Evolutionary conservation across 2,888 invertebrate species (phyloP).

Genomic region (Neria commutata): DNA sequence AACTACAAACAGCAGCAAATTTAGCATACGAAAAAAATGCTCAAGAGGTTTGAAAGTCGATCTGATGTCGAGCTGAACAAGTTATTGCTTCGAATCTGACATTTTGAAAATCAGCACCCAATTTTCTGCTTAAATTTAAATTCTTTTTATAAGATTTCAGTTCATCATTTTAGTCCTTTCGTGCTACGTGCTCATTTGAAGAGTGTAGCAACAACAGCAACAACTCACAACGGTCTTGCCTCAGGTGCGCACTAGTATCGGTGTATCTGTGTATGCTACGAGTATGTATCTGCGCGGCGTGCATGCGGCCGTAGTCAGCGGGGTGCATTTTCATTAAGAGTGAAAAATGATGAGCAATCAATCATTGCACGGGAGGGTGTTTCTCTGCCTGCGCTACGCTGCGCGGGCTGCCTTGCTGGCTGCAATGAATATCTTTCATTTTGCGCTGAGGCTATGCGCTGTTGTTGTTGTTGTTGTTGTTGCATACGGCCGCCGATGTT

Average conservation of each 20-base stretch:
- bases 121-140: too few relatives aligned
- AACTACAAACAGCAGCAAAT: too few relatives aligned
- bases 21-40: too few relatives aligned
- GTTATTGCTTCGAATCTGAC: too few relatives aligned
- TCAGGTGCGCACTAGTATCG: constrained; percentile 5
- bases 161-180: too few relatives aligned
- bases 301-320: too few relatives aligned
- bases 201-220: constrained; percentile 27
- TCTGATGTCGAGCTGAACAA: too few relatives aligned
- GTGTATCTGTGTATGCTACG: constrained; percentile 1
- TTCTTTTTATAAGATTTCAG: too few relatives aligned
- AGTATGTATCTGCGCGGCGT: constrained; percentile 30
- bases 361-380: constrained; percentile 61
- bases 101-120: too few relatives aligned
- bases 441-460: constrained; percentile 11
- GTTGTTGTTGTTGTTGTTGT: constrained; percentile 4
- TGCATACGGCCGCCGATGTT: background rate
- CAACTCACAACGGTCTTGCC: constrained; percentile 16
- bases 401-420: constrained; percentile 9
- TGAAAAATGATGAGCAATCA: constrained; percentile 64
- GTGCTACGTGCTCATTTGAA: constrained; percentile 32
- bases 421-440: constrained; percentile 18
- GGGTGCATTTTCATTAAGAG: constrained; percentile 64
- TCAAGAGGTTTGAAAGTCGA: too few relatives aligned
- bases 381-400: constrained; percentile 36